Percentiles rank a stretch among this genome's conserved stretches.
Evolutionary conservation across 2,113 vertebrate genomes (phyloP).

Genomic region (Silurus asotus): DNA sequence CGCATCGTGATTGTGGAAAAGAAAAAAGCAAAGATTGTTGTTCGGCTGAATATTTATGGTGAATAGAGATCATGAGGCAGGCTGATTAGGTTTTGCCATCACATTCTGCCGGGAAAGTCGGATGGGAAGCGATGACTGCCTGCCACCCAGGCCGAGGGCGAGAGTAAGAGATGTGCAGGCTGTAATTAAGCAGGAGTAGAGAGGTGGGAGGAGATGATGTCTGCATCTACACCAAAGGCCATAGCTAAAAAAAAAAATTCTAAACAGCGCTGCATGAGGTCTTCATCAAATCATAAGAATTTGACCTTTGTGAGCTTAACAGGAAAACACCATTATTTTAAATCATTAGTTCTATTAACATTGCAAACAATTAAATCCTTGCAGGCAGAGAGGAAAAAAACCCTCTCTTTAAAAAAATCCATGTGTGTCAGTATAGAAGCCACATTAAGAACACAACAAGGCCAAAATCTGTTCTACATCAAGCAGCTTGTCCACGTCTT

Average conservation of each 20-base stretch:
- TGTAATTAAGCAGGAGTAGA: conserved; percentile 71
- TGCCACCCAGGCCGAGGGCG: conserved; percentile 65
- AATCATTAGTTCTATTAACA: neutral
- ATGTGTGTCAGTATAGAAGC: neutral
- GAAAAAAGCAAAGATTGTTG: conserved; percentile 38
- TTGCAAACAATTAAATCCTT: neutral
- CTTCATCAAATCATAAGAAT: conserved; percentile 33
- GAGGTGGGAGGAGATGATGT: conserved; percentile 59
- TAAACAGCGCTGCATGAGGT: conserved; percentile 49
- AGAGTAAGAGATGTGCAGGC: conserved; percentile 48
- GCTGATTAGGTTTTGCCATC: conserved; percentile 35
- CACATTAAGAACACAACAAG: neutral
- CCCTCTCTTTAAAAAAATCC: too few relatives aligned
- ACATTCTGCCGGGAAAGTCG: conserved; percentile 58
- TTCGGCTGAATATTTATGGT: conserved; percentile 49
- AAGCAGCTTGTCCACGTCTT: neutral
- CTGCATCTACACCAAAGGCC: conserved; percentile 57
- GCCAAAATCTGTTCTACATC: neutral
- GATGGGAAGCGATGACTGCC: conserved; percentile 58
- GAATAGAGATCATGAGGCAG: conserved; percentile 45
- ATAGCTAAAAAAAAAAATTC: conserved; percentile 28
- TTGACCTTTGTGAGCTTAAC: conserved; percentile 2
- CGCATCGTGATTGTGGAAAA: conserved; percentile 40
- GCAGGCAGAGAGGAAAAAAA: neutral
- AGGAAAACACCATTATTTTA: neutral